Base-by-base conservation (phyloP, 1,140 invertebrate genomes). In the Vanessa atalanta region DNA sequence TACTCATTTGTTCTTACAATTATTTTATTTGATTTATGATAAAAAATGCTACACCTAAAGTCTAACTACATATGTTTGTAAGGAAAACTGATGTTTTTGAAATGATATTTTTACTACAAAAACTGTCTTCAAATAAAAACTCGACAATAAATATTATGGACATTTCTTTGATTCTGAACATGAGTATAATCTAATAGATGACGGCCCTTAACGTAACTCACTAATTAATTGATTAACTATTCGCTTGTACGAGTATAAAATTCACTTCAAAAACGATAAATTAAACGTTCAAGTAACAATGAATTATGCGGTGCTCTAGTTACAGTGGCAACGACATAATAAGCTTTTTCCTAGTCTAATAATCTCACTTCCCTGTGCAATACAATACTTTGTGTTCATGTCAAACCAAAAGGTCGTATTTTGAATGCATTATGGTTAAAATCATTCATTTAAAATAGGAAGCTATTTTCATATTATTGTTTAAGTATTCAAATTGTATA, bases 231-330 rank as follows among this genome's bases (percentile, higher is more conserved):
- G 0, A 43, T 9, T 6, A 31, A 4, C 6, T 9, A 11, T 37
- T 5, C 31, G 31, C 31, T 37, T 37, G 31, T 37, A 4, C 7
- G 31, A 37, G 31, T 37, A 7, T 15, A 50, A 50, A 14, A 50
- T 50, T 50, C 48, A 50, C 48, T 50, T 50, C 48, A 51, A 51
- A 51, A 50, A 50, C 48, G 48, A 51, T 51, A 51, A 51, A 51
- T 31, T 31, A 31, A 51, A 51, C 48, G 14, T 15, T 26, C 13
- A 14, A 60, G 15, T 11, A 11, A 60, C 48, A 51, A 51, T 51
- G 48, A 51, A 12, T n/a, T 51, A 60, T 26, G 14, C 23, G 15
- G 15, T 2, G 57, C 12, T 37, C 23, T 11, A 37, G 3, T 61
- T 31, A 61, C 57, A 61, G 15, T 43, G 31, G 23, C 31, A 61